Conservation (phyloP, 2,113 vertebrate species). For the Bujurquina vittata region DNA sequence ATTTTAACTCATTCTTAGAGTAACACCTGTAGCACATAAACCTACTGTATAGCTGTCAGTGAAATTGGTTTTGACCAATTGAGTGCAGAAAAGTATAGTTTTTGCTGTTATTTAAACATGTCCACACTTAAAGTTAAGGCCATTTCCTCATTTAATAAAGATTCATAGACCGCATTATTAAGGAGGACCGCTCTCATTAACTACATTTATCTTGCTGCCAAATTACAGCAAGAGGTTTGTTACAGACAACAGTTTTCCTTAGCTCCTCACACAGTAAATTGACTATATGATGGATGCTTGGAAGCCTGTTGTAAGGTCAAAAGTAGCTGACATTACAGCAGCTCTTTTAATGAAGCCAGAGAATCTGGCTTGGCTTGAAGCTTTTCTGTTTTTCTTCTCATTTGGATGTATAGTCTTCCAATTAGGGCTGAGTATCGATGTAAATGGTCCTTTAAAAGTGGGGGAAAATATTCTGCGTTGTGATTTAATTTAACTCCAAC, state of each 20-base stretch:
- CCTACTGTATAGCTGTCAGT: background rate
- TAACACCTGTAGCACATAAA: background rate
- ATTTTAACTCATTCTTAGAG: too few species aligned
- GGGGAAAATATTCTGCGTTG: background rate
- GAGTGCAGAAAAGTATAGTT: background rate
- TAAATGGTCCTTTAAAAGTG: background rate
- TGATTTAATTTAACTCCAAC: background rate
- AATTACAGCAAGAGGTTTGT: background rate
- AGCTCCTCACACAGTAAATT: background rate
- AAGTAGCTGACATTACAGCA: constrained; percentile 6
- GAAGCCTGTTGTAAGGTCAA: background rate
- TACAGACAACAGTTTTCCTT: background rate
- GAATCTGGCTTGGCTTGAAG: background rate
- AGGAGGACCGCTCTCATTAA: background rate
- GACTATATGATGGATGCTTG: background rate
- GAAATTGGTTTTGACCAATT: background rate
- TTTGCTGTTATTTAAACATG: too few species aligned
- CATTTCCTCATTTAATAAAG: background rate
- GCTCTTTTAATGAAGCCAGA: constrained; percentile 1
- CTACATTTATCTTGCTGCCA: background rate
- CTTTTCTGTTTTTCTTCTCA: background rate
- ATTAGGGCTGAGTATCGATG: background rate
- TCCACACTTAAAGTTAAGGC: background rate
- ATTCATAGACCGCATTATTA: background rate
- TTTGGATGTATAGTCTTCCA: background rate